phyloP scores from a whole-genome alignment of 2,797 vertebrate species.

The Acipenser ruthenus region DNA sequence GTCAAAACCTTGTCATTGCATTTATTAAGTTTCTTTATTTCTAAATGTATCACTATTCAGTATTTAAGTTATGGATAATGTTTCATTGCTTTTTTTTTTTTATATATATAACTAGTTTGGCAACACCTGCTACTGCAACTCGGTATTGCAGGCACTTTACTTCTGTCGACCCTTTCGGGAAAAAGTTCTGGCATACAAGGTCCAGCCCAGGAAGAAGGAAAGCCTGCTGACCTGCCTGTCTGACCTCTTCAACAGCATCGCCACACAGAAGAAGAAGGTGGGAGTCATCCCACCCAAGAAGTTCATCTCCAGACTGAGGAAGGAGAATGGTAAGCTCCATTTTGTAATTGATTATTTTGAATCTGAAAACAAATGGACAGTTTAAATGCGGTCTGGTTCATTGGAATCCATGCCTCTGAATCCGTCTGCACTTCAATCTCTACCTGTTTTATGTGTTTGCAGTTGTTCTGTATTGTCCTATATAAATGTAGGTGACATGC shows the following conservation, averaged over 20 bases:
- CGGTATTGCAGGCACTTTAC: constrained; percentile 84
- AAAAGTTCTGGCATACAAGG: constrained; percentile 84
- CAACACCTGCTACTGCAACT: constrained; percentile 94
- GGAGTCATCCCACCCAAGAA: constrained; percentile 90
- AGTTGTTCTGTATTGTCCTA: too few relatives aligned
- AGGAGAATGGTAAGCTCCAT: constrained; percentile 72
- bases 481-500: too few relatives aligned
- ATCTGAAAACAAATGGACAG: too few relatives aligned
- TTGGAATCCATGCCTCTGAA: too few relatives aligned
- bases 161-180: constrained; percentile 87
- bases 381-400: background rate
- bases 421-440: too few relatives aligned
- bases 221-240: constrained; percentile 84
- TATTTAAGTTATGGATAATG: background rate
- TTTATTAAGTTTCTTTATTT: too few relatives aligned
- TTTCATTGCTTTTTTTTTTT: background rate
- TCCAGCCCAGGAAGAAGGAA: constrained; percentile 82
- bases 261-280: constrained; percentile 90
- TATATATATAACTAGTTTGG: constrained; percentile 60
- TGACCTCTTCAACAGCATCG: constrained; percentile 88
- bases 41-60: too few relatives aligned
- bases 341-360: background rate
- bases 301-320: constrained; percentile 83
- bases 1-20: too few relatives aligned
- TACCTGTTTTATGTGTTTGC: too few relatives aligned